Conservation (phyloP, 1,140 invertebrate species). For the Trichogramma pretiosum region DNA sequence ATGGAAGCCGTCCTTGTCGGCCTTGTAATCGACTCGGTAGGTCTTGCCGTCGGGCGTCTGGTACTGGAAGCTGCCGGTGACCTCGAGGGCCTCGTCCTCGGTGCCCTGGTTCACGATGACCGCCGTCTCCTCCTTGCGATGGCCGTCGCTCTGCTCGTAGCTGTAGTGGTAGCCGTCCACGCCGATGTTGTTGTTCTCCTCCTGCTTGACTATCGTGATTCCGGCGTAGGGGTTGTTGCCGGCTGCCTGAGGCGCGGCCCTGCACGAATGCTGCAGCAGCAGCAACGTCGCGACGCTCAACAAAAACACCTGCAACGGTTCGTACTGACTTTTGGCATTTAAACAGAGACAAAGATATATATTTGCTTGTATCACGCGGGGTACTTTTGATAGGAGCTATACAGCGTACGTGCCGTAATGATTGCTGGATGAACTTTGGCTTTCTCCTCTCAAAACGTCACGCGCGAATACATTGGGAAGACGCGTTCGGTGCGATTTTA, state of each 20-base stretch:
- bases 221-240: conserved; percentile 29
- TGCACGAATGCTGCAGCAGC: conserved; percentile 24
- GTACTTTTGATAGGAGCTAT: no score
- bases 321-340: no score
- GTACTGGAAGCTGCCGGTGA: conserved; percentile 40
- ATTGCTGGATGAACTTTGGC: no score
- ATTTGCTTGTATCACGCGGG: no score
- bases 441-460: no score
- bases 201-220: conserved; percentile 38
- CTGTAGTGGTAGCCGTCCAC: conserved; percentile 42
- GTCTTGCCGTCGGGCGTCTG: conserved; percentile 38
- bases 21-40: conserved; percentile 40
- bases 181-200: conserved; percentile 42
- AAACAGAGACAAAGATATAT: no score
- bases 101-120: conserved; percentile 39
- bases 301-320: no score
- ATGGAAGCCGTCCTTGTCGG: conserved; percentile 40
- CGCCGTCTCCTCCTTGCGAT: conserved; percentile 41
- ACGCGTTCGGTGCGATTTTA: no score
- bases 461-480: no score
- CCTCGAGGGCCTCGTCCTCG: conserved; percentile 36
- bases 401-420: no score
- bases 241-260: conserved; percentile 33
- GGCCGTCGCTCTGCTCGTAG: conserved; percentile 43
- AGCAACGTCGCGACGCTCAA: no score